Percentiles rank a stretch among this genome's conserved stretches.
These are phyloP conservation scores for Odontocerum albicorne DNA, from an alignment of 2,888 invertebrate genomes.

Conservation along the genomic window DNA sequence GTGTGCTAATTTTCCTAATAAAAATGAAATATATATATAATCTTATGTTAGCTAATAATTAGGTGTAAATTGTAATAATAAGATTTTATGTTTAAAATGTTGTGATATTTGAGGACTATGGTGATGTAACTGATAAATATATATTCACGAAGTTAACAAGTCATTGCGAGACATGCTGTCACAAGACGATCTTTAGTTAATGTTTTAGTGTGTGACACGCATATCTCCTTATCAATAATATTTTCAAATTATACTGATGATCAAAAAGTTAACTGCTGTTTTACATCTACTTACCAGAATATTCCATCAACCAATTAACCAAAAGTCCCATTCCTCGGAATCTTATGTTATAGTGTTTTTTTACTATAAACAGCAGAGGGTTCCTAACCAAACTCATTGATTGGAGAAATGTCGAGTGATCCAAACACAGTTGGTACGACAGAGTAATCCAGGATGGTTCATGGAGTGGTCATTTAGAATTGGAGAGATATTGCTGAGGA, in stretches of 20 bases:
- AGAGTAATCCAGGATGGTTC: too few relatives aligned
- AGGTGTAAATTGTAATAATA: conserved; percentile 1
- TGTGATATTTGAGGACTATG: conserved; percentile 25
- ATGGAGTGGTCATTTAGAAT: too few relatives aligned
- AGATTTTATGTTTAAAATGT: conserved; percentile 3
- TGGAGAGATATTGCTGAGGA: too few relatives aligned
- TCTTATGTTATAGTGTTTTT: too few relatives aligned
- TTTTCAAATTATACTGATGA: background rate
- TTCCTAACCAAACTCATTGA: too few relatives aligned
- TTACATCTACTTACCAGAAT: too few relatives aligned
- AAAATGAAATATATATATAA: background rate
- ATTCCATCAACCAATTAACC: too few relatives aligned
- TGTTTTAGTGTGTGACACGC: conserved; percentile 26
- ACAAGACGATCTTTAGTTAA: conserved; percentile 14
- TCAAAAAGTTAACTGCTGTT: background rate
- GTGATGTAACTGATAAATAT: conserved; percentile 5
- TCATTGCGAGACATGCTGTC: conserved; percentile 15
- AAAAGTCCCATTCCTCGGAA: too few relatives aligned
- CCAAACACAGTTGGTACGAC: too few relatives aligned
- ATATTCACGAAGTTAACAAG: conserved; percentile 14
- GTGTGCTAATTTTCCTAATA: conserved; percentile 23
- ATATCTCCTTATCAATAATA: conserved; percentile 25
- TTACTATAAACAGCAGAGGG: too few relatives aligned
- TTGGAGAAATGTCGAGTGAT: too few relatives aligned
- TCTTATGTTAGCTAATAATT: conserved; percentile 9